Percentiles rank a stretch among this genome's conserved stretches.
Conservation (phyloP, 2,113 vertebrate genomes). For the Centrocercus urophasianus region DNA sequence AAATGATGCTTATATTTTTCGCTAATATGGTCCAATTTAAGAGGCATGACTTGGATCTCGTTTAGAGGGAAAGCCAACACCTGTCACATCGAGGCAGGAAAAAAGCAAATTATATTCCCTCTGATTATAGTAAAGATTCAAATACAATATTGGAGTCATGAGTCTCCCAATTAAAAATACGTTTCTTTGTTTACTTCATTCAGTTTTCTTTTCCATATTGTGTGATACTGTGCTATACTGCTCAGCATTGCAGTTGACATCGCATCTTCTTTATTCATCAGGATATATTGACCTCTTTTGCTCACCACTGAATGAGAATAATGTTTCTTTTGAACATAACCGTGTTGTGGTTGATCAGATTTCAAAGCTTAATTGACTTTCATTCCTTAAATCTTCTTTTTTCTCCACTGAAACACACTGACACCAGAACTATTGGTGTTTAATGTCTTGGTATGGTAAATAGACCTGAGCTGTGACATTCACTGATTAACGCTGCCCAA, state of each 20-base stretch:
- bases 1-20: not conserved
- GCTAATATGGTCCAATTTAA: not conserved
- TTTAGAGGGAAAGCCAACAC: not conserved
- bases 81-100: not conserved
- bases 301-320: conserved; percentile 6
- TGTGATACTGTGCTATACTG: not conserved
- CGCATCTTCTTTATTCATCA: not conserved
- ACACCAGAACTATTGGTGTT: not conserved
- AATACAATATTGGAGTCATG: not conserved
- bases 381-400: not conserved
- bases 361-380: not conserved
- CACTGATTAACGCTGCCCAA: not conserved
- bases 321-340: conserved; percentile 22
- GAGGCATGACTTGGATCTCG: not conserved
- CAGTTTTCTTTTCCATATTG: not conserved
- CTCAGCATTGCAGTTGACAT: not conserved
- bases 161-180: not conserved
- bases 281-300: not conserved
- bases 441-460: not conserved
- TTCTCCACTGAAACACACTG: not conserved
- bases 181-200: not conserved
- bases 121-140: not conserved
- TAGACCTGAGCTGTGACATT: not conserved
- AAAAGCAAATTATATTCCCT: not conserved
- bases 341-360: conserved; percentile 5